Base-by-base conservation (phyloP, 2,113 vertebrate genomes). In the Stigmatopora argus region DNA sequence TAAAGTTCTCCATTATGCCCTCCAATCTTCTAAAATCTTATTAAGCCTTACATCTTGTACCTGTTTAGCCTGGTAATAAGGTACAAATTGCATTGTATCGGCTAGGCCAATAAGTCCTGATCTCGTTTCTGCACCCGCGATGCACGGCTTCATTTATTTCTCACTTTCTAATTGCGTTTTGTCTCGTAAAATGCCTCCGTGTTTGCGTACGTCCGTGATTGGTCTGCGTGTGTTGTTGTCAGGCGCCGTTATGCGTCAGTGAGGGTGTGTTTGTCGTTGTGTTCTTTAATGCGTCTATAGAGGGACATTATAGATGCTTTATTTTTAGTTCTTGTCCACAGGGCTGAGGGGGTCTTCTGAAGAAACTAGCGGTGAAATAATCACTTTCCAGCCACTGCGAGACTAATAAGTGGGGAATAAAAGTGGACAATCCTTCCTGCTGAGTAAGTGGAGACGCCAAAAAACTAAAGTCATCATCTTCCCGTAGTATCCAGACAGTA, bases 311-410 rank as follows among this genome's bases (percentile, higher is more conserved):
- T 5, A 1, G 57, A 19, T 17, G 11, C 3, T 23, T n/a, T 21
- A n/a, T 38, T n/a, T 35, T 38, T 38, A 41, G 34, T 35, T 4
- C 18, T 38, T 38, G 5, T 34, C 57, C 57, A 14, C 7, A 11
- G 31, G n/a, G 38, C 41, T 13, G 18, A 10, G 38, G 38, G 9
- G 38, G 38, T 19, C 15, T 19, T 70, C 76, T 64, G 71, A 85
- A 76, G 75, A 81, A 78, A 82, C 70, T 66, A 65, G 72, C 74
- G 77, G 72, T 67, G 69, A 79, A 78, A 78, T 78, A 75, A 76
- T 75, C 77, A 56, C 58, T 71, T 73, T 67, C 72, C 65, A 77
- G 72, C 70, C 53, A 53, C 63, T 17, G 72, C 56, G 77, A 75
- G 66, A 2, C 71, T 23, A 67, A 31, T 31, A 31, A 73, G 75